phyloP scores from a whole-genome alignment of 2,797 vertebrate species.

The Cercopithecus hamlyni region DNA sequence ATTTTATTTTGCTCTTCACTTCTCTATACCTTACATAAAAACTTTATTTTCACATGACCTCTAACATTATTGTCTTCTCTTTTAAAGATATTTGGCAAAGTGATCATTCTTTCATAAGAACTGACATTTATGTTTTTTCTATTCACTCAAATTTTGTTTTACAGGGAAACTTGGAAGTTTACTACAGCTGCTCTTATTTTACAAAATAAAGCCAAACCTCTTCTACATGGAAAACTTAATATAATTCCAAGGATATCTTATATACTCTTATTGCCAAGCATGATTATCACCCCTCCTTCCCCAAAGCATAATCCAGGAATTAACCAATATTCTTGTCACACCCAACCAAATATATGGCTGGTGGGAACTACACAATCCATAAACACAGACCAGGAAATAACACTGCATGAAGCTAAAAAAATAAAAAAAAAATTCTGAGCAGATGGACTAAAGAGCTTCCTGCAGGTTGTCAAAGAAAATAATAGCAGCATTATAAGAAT shows the following conservation, averaged over 20 bases:
- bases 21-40: not conserved
- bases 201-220: conserved; percentile 11
- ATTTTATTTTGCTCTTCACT: not conserved
- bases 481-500: not conserved
- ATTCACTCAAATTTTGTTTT: conserved; percentile 16
- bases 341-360: not conserved
- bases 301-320: not conserved
- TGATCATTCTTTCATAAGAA: not conserved
- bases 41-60: not conserved
- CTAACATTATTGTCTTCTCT: not conserved
- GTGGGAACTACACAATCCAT: not conserved
- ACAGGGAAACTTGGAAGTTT: not conserved
- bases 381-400: conserved; percentile 15
- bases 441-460: not conserved
- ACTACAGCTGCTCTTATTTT: conserved; percentile 13
- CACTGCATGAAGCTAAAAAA: not conserved
- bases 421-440: not conserved
- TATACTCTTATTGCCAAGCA: not conserved
- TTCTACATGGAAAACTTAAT: not conserved
- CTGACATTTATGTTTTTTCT: not conserved
- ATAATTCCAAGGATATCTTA: not conserved
- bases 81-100: not conserved
- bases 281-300: not conserved
- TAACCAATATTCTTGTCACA: not conserved
- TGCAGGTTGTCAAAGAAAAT: not conserved